Percentiles rank a stretch among this genome's conserved stretches.
Evolutionary conservation across 2,888 invertebrate genomes (phyloP).

Genomic region (Alloplasta piceator): DNA sequence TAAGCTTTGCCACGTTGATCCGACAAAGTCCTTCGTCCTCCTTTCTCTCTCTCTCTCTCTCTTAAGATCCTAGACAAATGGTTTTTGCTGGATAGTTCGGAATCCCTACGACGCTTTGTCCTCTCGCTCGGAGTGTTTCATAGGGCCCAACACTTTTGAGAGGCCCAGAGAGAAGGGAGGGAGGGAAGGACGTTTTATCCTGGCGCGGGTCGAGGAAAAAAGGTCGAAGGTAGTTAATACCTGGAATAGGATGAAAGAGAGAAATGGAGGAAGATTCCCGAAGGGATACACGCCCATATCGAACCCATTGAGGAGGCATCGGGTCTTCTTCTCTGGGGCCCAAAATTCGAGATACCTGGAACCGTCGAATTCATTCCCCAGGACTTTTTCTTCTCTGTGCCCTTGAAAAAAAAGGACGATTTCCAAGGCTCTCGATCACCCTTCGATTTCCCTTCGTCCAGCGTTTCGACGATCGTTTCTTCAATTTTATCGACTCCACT

Average conservation of each 20-base stretch:
- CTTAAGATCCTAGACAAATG: constrained; percentile 74
- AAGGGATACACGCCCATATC: constrained; percentile 80
- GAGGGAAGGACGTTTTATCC: constrained; percentile 44
- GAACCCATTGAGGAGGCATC: constrained; percentile 78
- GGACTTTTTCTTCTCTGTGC: constrained; percentile 56
- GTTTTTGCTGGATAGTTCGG: constrained; percentile 68
- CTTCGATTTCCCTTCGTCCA: background rate
- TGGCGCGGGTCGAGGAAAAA: constrained; percentile 44
- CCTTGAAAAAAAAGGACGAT: constrained; percentile 32
- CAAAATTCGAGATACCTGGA: constrained; percentile 66
- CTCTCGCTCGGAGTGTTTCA: constrained; percentile 56
- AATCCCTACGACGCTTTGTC: constrained; percentile 70
- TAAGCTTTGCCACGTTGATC: constrained; percentile 48
- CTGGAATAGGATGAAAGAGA: constrained; percentile 52
- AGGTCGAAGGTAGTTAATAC: constrained; percentile 46
- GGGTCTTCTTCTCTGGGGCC: constrained; percentile 70
- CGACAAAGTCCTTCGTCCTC: constrained; percentile 31
- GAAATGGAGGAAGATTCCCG: constrained; percentile 68
- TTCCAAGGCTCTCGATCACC: no score
- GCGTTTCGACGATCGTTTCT: constrained; percentile 50
- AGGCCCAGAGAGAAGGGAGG: constrained; percentile 56
- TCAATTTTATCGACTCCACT: constrained; percentile 22
- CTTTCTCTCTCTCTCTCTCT: background rate
- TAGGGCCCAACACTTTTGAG: constrained; percentile 36
- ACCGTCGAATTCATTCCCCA: constrained; percentile 73